Percentiles rank a stretch among this genome's conserved stretches.
Evolutionary conservation across 2,113 vertebrate genomes (phyloP).

Genomic region (Onychostruthus taczanowskii): DNA sequence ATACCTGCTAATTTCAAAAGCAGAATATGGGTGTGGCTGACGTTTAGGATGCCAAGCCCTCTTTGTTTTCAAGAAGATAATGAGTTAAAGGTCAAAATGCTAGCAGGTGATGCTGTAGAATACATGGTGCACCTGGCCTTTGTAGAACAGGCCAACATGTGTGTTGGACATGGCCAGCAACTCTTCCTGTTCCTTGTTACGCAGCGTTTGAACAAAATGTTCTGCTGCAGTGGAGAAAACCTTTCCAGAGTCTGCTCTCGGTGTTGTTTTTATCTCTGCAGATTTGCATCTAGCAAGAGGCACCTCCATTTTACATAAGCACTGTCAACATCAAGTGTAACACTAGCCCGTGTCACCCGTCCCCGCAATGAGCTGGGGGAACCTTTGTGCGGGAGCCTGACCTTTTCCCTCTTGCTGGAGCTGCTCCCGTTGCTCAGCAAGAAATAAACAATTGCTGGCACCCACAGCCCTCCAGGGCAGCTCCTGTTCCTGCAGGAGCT

Average conservation of each 20-base stretch:
- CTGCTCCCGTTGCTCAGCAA: conserved; percentile 29
- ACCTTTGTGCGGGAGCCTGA: conserved; percentile 19
- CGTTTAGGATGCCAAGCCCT: not conserved
- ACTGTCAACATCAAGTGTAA: not conserved
- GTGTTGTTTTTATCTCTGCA: not conserved
- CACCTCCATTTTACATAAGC: not conserved
- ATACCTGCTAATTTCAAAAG: not conserved
- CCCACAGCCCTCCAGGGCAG: not conserved
- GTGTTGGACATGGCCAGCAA: not conserved
- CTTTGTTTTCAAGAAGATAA: not conserved
- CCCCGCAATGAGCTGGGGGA: not conserved
- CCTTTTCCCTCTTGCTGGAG: conserved; percentile 47
- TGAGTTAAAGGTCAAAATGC: not conserved
- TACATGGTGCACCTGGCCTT: not conserved
- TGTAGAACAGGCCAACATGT: not conserved
- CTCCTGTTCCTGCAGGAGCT: not conserved
- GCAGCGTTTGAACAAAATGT: not conserved
- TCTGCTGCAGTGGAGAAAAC: not conserved
- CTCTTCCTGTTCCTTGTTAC: not conserved
- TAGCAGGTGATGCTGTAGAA: conserved; percentile 31
- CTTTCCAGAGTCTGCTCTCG: not conserved
- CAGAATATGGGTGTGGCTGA: not conserved
- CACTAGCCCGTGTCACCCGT: not conserved
- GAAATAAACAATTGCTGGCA: conserved; percentile 62
- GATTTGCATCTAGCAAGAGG: not conserved